Evolutionary conservation across 2,113 vertebrate genomes (phyloP), one percentile per base, ranked within the genome.

Genomic region (Tympanuchus pallidicinctus): DNA sequence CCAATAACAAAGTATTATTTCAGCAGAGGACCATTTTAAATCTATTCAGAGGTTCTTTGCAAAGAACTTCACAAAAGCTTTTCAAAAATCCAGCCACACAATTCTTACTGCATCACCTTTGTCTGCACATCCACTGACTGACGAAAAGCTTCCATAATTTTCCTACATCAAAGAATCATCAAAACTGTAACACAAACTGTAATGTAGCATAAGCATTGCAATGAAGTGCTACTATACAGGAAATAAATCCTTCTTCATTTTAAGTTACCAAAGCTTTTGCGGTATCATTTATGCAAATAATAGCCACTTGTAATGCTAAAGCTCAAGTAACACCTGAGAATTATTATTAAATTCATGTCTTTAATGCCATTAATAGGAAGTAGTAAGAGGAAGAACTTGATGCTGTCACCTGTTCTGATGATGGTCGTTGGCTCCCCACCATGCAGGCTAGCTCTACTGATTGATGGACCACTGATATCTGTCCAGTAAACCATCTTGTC

Each of bases 401-500:
- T 70, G 45, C 22, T 54, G 28, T 86, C 95, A 99, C 99, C 98
- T 98, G 98, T 98, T 95, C 85, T 97, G 74, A 99, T 97, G 89
- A 99, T 96, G 11, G 95, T 91, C 28, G 94, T 75, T 42, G 98
- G 98, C 48, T 98, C 98, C 32, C 99, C 99, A 0, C 99, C 98
- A 18, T 98, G 96, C 30, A 99, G 96, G 70, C 97, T 98, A 89
- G 98, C 98, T 78, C 98, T 98, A 95, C 98, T 99, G 83, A 99
- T 99, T 0, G 98, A 98, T 42, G 98, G 99, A 15, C 98, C 97
- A 0, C 98, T 98, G 96, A 99, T 99, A 82, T 99, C 99, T 3
- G 98, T 99, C 99, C 99, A 99, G 94, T 99, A 99, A 63, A 99
- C 98, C 98, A 98, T 97, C 95, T 99, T 98, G 76, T 99, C 99